phyloP scores from a whole-genome alignment of 2,888 invertebrate species.

The Agrochola circellaris region DNA sequence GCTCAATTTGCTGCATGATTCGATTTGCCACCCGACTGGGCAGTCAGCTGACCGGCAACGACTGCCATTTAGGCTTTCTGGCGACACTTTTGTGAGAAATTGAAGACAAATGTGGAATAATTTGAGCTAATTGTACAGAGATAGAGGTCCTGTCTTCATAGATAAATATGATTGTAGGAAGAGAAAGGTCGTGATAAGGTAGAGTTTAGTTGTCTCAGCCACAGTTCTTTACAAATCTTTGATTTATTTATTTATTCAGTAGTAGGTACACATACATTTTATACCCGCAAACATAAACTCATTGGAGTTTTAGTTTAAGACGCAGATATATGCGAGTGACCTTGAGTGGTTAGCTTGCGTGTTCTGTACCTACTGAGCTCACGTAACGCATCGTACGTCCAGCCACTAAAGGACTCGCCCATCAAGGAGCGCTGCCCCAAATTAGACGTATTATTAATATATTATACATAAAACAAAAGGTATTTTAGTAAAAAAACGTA shows the following conservation, averaged over 20 bases:
- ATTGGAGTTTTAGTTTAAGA: not conserved
- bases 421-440: too few relatives aligned
- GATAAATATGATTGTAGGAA: not conserved
- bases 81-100: constrained; percentile 23
- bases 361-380: too few relatives aligned
- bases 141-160: not conserved
- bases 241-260: not conserved
- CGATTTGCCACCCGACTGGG: constrained; percentile 81
- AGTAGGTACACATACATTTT: too few relatives aligned
- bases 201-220: not conserved
- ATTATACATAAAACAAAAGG: too few relatives aligned
- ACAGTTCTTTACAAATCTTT: not conserved
- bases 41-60: constrained; percentile 70
- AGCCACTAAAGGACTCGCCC: too few relatives aligned
- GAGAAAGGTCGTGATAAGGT: too few relatives aligned
- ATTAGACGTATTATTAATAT: too few relatives aligned
- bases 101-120: not conserved
- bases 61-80: constrained; percentile 31
- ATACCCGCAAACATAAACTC: too few relatives aligned
- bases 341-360: too few relatives aligned
- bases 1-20: constrained; percentile 88
- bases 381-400: too few relatives aligned
- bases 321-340: too few relatives aligned
- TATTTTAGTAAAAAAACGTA: too few relatives aligned
- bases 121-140: not conserved